Base-by-base conservation (phyloP, 2,888 invertebrate species). In the Epirrita christyi region DNA sequence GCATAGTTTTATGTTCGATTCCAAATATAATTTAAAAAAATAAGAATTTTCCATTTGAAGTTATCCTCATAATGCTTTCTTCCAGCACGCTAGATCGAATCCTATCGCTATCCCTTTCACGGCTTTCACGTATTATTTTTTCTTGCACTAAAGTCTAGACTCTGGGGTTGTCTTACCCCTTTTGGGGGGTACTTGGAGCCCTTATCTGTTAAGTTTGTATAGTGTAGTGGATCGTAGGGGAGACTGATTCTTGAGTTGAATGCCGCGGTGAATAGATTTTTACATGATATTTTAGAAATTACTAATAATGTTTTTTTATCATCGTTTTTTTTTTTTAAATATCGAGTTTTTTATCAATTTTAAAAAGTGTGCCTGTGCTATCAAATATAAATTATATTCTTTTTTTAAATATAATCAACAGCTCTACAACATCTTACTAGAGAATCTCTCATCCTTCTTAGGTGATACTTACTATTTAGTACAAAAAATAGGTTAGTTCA, bases 151-250 rank as follows among this genome's bases (percentile, higher is more conserved):
- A 85, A 85, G 86, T 85, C 86, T 86, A 86, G 87, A 83, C 80
- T 78, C 86, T 85, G 85, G 87, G 80, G 87, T 72, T 84, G 84
- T 91, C 91, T 91, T 91, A 88, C 89, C 89, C 90, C 90, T 89
- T 90, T 90, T 87, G 83, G 90, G 90, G 88, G 88, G 88, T 86
- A 86, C 90, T 89, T 86, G 80, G 81, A 75, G 75, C 88, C 89
- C 90, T 91, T 89, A 92, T 90, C 91, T 87, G 86, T 85, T 86
- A 92, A 91, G 92, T 91, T 92, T 92, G 90, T 91, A 86, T 85
- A 90, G 83, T 80, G 86, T 86, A 90, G 89, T 89, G 88, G 85
- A 83, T 88, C 85, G 86, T 86, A 87, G 86, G 88, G 88, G 87
- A 82, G 84, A 56, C 86, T 85, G 84, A 87, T 85, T 92, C 92